Evolutionary conservation across 2,797 vertebrate genomes (phyloP).

Genomic region (Argentina silus): DNA sequence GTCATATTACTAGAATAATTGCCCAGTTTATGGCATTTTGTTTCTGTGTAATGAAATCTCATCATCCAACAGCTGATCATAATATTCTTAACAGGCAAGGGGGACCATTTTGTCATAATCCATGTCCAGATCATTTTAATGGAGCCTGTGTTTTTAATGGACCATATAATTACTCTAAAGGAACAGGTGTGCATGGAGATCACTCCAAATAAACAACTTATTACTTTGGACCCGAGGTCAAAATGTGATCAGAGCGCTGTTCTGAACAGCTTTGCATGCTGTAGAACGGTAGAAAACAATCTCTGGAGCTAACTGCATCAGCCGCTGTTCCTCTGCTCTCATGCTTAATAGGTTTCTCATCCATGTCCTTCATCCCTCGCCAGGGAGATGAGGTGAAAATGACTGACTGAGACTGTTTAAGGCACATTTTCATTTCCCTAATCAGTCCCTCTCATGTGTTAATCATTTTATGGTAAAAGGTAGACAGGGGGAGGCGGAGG

Average conservation of each 20-base stretch:
- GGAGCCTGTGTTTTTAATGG: not conserved
- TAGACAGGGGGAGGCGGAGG: not conserved
- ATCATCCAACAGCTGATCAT: not conserved
- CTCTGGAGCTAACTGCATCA: not conserved
- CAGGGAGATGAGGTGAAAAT: slow-evolving; percentile 5
- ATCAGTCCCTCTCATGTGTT: slow-evolving; percentile 5
- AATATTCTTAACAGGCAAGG: not conserved
- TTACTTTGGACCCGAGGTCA: not conserved
- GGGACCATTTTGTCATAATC: not conserved
- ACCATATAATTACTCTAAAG: not conserved
- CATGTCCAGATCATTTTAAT: not conserved
- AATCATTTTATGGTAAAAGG: not conserved
- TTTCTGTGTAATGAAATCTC: not conserved
- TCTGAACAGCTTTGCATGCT: not conserved
- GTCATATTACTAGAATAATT: not conserved
- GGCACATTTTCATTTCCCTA: slow-evolving; percentile 6
- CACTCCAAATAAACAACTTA: not conserved
- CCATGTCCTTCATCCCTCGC: slow-evolving; percentile 7
- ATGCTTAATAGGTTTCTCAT: slow-evolving; percentile 16
- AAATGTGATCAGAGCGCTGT: not conserved
- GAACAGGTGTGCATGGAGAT: not conserved
- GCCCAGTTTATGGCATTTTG: not conserved
- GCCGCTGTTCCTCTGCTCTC: slow-evolving; percentile 4
- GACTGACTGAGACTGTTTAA: slow-evolving; percentile 12
- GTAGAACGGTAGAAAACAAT: not conserved